Evolutionary conservation across 1,140 invertebrate species (phyloP).

Genomic region (Plodia interpunctella): DNA sequence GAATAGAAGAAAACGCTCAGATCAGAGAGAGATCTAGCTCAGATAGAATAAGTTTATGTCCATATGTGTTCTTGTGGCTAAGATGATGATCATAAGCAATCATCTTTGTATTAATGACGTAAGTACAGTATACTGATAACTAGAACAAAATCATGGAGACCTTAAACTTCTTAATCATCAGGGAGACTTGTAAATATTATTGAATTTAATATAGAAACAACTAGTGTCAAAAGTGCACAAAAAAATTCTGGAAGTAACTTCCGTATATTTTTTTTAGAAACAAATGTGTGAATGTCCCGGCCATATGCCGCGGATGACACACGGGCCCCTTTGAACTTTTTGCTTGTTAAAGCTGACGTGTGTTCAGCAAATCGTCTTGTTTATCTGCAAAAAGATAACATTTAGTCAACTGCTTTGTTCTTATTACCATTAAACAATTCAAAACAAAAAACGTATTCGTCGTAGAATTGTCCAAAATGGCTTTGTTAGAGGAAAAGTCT

Average conservation of each 20-base stretch:
- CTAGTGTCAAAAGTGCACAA: slow-evolving; percentile 6
- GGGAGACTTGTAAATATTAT: too few relatives aligned
- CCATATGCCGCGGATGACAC: slow-evolving; percentile 58
- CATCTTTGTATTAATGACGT: too few relatives aligned
- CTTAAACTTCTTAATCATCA: too few relatives aligned
- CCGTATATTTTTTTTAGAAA: slow-evolving; percentile 42
- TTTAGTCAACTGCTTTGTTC: slow-evolving; percentile 1
- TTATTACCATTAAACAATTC: background rate
- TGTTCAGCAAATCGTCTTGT: slow-evolving; percentile 21
- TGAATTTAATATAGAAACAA: background rate
- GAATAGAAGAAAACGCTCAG: too few relatives aligned
- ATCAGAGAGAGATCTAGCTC: too few relatives aligned
- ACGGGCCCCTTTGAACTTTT: slow-evolving; percentile 44
- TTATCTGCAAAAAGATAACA: slow-evolving; percentile 26
- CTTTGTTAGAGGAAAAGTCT: too few relatives aligned
- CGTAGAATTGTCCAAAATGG: too few relatives aligned
- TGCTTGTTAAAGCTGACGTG: slow-evolving; percentile 23
- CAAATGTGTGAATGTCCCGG: slow-evolving; percentile 22
- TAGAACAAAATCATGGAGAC: too few relatives aligned
- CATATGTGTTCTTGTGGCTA: too few relatives aligned
- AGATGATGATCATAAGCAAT: too few relatives aligned
- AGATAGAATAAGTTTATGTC: too few relatives aligned
- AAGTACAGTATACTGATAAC: too few relatives aligned
- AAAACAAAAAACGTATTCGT: slow-evolving; percentile 7
- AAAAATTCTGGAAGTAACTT: slow-evolving; percentile 41